These are phyloP conservation scores for Champsocephalus gunnari DNA, from an alignment of 2,797 vertebrate species.

Conservation along the genomic window DNA sequence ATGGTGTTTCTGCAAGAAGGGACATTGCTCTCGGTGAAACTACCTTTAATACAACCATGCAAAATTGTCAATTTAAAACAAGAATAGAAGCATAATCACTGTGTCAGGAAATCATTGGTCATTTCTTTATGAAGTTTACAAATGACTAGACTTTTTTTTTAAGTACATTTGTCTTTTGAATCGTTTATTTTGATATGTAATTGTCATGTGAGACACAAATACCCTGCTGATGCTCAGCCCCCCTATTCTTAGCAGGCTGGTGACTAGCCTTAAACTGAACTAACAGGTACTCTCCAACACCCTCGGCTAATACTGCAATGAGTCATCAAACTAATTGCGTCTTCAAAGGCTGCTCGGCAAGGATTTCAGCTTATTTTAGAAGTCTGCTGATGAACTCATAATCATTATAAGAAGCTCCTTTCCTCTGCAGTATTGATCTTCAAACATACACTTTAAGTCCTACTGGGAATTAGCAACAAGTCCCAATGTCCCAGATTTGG, in stretches of 20 bases:
- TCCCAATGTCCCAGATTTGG: conserved; percentile 56
- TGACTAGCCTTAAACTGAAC: conserved; percentile 18
- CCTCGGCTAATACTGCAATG: conserved; percentile 21
- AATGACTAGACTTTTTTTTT: neutral
- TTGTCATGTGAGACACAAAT: conserved; percentile 7
- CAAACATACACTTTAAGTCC: conserved; percentile 47
- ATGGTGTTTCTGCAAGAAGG: neutral
- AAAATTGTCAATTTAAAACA: neutral
- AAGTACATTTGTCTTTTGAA: neutral
- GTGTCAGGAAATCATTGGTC: neutral
- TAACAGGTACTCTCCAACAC: conserved; percentile 14
- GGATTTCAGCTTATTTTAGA: conserved; percentile 34
- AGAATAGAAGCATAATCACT: neutral
- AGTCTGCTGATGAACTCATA: conserved; percentile 20
- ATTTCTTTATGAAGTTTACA: neutral
- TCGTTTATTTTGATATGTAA: neutral
- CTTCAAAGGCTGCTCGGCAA: conserved; percentile 23
- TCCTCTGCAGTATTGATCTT: conserved; percentile 49
- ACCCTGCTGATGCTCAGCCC: neutral
- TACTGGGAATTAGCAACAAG: conserved; percentile 52
- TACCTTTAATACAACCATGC: neutral
- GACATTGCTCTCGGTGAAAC: neutral
- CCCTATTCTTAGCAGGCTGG: conserved; percentile 13
- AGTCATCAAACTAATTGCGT: conserved; percentile 42
- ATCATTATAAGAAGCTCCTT: conserved; percentile 27